A percentile compares a stretch with the other conserved stretches of the same genome.
Evolutionary conservation across 2,797 vertebrate genomes (phyloP).

Genomic region (Micropoecilia bifurca): DNA sequence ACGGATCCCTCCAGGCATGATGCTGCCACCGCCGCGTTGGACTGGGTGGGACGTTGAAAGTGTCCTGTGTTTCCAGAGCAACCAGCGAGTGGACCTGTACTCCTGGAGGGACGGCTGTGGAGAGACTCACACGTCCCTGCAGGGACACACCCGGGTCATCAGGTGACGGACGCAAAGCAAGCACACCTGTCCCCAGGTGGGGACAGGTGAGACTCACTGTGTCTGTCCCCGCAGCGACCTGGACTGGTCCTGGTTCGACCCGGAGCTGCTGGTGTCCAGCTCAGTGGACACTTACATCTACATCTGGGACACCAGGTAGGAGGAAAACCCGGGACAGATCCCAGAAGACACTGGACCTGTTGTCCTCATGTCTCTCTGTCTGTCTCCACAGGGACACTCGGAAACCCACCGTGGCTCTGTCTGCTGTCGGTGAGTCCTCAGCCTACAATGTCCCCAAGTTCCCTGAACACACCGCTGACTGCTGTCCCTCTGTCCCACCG

Average conservation of each 20-base stretch:
- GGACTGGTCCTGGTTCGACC: slow-evolving; percentile 97
- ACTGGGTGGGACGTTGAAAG: background rate
- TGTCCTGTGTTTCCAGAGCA: slow-evolving; percentile 83
- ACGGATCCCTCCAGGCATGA: background rate
- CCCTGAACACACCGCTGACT: slow-evolving; percentile 4
- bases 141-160: slow-evolving; percentile 97
- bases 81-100: slow-evolving; percentile 95
- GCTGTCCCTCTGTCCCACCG: no score
- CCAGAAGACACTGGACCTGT: background rate
- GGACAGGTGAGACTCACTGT: background rate
- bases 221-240: slow-evolving; percentile 84
- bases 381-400: slow-evolving; percentile 89
- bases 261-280: slow-evolving; percentile 93
- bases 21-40: background rate
- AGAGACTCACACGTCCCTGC: slow-evolving; percentile 90
- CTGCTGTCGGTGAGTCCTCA: slow-evolving; percentile 90
- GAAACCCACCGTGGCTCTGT: slow-evolving; percentile 90
- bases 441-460: background rate
- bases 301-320: slow-evolving; percentile 98
- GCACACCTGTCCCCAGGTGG: background rate
- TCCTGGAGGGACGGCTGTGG: slow-evolving; percentile 93
- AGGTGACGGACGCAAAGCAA: slow-evolving; percentile 78
- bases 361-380: background rate
- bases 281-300: slow-evolving; percentile 99
- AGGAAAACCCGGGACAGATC: background rate